Percentiles rank a stretch among this genome's conserved stretches.
These are phyloP conservation scores for Neogobius melanostomus DNA, from an alignment of 2,113 vertebrate species.

Conservation along the genomic window DNA sequence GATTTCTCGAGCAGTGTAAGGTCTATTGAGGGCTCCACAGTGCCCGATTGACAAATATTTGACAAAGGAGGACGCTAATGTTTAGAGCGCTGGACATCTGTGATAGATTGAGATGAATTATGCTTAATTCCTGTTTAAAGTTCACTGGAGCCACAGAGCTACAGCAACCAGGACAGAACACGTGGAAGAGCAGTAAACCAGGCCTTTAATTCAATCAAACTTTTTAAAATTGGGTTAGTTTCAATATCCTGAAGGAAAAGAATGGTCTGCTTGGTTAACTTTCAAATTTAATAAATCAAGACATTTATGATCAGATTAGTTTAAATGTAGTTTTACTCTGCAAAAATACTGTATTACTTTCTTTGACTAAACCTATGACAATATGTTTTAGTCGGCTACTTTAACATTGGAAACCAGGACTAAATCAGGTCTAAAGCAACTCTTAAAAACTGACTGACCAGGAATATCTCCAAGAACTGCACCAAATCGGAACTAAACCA, in stretches of 20 bases:
- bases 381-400: too few relatives aligned
- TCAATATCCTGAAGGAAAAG: conserved; percentile 11
- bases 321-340: too few relatives aligned
- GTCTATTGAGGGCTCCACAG: conserved; percentile 33
- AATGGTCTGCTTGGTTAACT: not conserved
- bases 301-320: too few relatives aligned
- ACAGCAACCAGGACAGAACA: not conserved
- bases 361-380: too few relatives aligned
- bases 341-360: too few relatives aligned
- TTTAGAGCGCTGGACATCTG: conserved; percentile 16
- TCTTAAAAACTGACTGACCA: too few relatives aligned
- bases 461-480: too few relatives aligned
- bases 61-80: conserved; percentile 51
- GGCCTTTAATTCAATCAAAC: not conserved
- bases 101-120: conserved; percentile 18
- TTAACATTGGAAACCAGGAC: too few relatives aligned
- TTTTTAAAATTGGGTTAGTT: conserved; percentile 4
- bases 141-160: conserved; percentile 3
- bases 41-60: conserved; percentile 71
- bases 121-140: not conserved
- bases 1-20: not conserved
- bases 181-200: conserved; percentile 14
- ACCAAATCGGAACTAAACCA: too few relatives aligned
- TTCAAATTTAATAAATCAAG: not conserved
- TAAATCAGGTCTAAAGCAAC: too few relatives aligned